phyloP scores from a whole-genome alignment of 2,797 vertebrate genomes.

The Cirrhinus molitorella region DNA sequence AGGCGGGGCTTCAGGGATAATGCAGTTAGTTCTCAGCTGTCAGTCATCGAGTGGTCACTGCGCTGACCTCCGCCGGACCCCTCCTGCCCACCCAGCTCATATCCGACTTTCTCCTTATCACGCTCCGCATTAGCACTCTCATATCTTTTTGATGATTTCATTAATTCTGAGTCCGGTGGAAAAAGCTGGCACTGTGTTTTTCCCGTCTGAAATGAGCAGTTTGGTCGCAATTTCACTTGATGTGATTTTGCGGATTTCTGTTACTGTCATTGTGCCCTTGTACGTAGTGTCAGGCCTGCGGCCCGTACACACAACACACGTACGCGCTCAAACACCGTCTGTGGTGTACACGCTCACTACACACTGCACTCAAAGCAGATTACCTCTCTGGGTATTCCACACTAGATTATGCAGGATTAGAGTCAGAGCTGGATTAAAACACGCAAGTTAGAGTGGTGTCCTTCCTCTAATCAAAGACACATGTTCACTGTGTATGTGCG shows the following conservation, averaged over 20 bases:
- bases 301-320: constrained; percentile 13
- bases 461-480: constrained; percentile 64
- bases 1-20: constrained; percentile 67
- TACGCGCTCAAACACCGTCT: constrained; percentile 35
- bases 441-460: constrained; percentile 57
- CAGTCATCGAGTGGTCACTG: constrained; percentile 42
- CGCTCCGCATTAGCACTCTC: neutral
- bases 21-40: constrained; percentile 50
- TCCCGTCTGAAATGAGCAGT: constrained; percentile 23
- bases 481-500: constrained; percentile 43
- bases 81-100: neutral
- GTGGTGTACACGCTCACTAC: constrained; percentile 39
- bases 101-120: neutral
- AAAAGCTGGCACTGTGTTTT: neutral
- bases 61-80: constrained; percentile 25
- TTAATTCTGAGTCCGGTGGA: neutral
- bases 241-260: constrained; percentile 43
- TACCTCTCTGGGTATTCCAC: constrained; percentile 62
- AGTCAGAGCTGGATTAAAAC: constrained; percentile 63
- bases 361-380: constrained; percentile 59
- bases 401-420: constrained; percentile 65
- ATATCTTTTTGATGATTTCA: constrained; percentile 12
- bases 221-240: constrained; percentile 47
- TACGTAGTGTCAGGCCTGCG: constrained; percentile 8
- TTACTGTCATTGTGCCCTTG: constrained; percentile 49